Conservation (phyloP, 2,797 vertebrate species). For the Sphenodon punctatus region DNA sequence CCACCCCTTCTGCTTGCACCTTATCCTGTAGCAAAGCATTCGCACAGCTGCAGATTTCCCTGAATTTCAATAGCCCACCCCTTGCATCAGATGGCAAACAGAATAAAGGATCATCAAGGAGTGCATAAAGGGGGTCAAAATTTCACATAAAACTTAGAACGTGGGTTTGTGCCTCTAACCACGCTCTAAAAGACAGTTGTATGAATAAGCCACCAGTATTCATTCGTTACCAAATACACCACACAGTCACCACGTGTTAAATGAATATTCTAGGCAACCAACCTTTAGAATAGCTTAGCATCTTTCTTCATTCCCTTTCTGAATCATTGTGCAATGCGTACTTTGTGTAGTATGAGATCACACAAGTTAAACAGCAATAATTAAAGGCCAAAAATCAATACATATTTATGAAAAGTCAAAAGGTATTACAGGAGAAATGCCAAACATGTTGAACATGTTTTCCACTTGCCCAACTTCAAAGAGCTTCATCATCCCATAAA, state of each 20-base stretch:
- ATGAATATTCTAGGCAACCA: background rate
- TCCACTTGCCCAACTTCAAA: background rate
- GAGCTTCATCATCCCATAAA: background rate
- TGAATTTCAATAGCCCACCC: too few species aligned
- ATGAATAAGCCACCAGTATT: too few species aligned
- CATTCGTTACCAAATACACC: background rate
- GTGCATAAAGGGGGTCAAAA: too few species aligned
- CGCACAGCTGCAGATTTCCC: too few species aligned
- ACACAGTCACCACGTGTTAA: background rate
- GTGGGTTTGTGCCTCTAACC: too few species aligned
- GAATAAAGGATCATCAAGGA: too few species aligned
- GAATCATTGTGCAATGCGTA: fast-evolving
- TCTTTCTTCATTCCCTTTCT: background rate
- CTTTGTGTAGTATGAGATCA: background rate
- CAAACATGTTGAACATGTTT: background rate
- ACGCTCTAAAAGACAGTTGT: too few species aligned
- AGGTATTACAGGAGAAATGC: background rate
- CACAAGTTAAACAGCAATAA: background rate
- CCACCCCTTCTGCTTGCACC: too few species aligned
- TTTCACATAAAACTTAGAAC: too few species aligned
- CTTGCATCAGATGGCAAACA: too few species aligned
- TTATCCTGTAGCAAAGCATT: too few species aligned
- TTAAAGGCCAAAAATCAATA: background rate
- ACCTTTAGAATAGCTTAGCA: background rate
- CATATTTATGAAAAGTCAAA: background rate